Evolutionary conservation across 2,113 vertebrate species (phyloP).

Genomic region (Brevimyrus niger): DNA sequence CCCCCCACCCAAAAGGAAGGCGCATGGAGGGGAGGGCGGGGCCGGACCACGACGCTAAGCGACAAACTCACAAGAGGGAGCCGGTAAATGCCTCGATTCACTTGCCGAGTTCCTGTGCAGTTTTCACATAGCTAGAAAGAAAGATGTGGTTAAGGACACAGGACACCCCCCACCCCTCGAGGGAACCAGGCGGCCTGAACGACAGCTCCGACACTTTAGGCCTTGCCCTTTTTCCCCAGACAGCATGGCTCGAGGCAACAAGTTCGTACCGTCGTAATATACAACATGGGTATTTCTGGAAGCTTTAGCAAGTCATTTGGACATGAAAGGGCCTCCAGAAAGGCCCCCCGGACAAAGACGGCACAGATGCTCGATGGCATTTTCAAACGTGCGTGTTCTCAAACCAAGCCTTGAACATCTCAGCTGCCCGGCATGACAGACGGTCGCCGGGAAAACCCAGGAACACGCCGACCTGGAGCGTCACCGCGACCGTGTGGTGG

Average conservation of each 20-base stretch:
- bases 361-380: background rate
- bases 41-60: background rate
- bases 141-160: slow-evolving; percentile 38
- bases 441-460: no score
- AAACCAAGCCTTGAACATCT: background rate
- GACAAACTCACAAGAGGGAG: slow-evolving; percentile 72
- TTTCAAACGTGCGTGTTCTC: background rate
- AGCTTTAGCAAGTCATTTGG: background rate
- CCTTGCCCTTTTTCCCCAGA: background rate
- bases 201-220: background rate
- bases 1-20: background rate
- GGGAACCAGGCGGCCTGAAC: background rate
- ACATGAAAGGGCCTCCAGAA: background rate
- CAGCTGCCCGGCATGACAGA: background rate
- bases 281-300: background rate
- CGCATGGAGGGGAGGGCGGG: slow-evolving; percentile 8
- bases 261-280: background rate
- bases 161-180: background rate
- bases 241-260: background rate
- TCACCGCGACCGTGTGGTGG: no score
- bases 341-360: background rate
- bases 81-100: slow-evolving; percentile 78
- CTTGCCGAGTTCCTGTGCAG: slow-evolving; percentile 74
- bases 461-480: no score
- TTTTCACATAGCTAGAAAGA: slow-evolving; percentile 79